A percentile compares a stretch with the other conserved stretches of the same genome.
These are phyloP conservation scores for Porites lobata DNA, from an alignment of 92 coral and sea anemone genomes.

Conservation along the genomic window DNA sequence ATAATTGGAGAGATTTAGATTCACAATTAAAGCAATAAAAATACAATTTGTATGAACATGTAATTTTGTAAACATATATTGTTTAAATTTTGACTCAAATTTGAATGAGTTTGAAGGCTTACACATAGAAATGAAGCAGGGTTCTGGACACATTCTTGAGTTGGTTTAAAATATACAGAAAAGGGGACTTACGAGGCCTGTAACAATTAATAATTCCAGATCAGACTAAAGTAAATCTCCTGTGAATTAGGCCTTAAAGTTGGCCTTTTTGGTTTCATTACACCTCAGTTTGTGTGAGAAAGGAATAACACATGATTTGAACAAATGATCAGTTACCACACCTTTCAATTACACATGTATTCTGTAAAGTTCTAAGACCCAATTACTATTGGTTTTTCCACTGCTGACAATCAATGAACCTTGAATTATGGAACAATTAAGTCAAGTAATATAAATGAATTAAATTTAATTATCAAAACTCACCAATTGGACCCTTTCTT, in stretches of 20 bases:
- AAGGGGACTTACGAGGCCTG: neutral
- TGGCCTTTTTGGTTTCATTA: neutral
- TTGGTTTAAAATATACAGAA: neutral
- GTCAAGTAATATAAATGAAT: neutral
- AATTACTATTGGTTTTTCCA: neutral
- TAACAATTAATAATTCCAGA: neutral
- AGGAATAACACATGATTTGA: neutral
- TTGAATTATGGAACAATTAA: neutral
- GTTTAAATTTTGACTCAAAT: neutral
- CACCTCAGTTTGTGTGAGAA: neutral
- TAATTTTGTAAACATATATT: neutral
- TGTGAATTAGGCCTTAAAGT: neutral
- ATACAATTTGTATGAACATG: neutral
- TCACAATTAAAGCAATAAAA: neutral
- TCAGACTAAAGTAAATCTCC: neutral
- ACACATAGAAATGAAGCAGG: neutral
- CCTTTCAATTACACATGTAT: no score
- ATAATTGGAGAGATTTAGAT: neutral
- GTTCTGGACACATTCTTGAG: neutral
- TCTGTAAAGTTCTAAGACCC: neutral
- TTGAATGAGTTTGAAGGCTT: neutral
- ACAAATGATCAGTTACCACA: no score
- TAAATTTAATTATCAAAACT: neutral
- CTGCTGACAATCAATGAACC: no score
- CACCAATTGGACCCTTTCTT: neutral